Percentiles rank a stretch among this genome's conserved stretches.
phyloP scores from a whole-genome alignment of 2,797 vertebrate species.

The Fistularia tabacaria region DNA sequence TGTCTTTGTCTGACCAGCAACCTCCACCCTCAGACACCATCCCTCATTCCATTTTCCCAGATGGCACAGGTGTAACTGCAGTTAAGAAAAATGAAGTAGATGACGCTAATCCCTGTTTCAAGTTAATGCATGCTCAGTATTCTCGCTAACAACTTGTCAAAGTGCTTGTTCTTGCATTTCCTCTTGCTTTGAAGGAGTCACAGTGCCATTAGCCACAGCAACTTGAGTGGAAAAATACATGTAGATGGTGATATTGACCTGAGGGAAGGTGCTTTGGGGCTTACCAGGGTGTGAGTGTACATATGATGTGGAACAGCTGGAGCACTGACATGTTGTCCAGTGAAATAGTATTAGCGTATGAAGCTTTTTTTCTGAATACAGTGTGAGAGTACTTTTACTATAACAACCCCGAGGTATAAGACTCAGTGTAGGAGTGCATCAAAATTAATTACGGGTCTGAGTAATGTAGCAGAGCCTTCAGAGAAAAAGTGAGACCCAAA shows the following conservation, averaged over 20 bases:
- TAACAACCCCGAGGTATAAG: slow-evolving; percentile 15
- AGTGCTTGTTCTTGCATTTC: slow-evolving; percentile 24
- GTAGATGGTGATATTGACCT: slow-evolving; percentile 11
- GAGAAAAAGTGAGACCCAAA: no score
- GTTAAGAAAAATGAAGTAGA: slow-evolving; percentile 46
- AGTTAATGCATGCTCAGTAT: slow-evolving; percentile 33
- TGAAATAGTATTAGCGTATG: slow-evolving; percentile 1
- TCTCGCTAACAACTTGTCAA: slow-evolving; percentile 33
- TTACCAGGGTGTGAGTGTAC: slow-evolving; percentile 16
- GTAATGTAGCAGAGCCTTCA: no score
- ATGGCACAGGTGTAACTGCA: slow-evolving; percentile 29
- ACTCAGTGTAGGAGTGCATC: slow-evolving; percentile 33
- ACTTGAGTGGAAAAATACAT: slow-evolving; percentile 17
- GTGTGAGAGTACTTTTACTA: slow-evolving; percentile 39
- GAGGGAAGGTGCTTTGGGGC: slow-evolving; percentile 3
- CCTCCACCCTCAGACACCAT: slow-evolving; percentile 13
- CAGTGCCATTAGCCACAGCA: slow-evolving; percentile 24
- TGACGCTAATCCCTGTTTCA: slow-evolving; percentile 25
- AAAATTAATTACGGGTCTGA: no score
- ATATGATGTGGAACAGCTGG: slow-evolving; percentile 21
- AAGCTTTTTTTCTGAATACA: slow-evolving; percentile 13
- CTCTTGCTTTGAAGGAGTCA: slow-evolving; percentile 4
- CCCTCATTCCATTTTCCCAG: slow-evolving; percentile 31
- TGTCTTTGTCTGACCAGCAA: slow-evolving; percentile 43
- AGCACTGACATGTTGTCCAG: slow-evolving; percentile 9